Conservation (phyloP, 2,797 vertebrate species). For the Eremophila alpestris region DNA sequence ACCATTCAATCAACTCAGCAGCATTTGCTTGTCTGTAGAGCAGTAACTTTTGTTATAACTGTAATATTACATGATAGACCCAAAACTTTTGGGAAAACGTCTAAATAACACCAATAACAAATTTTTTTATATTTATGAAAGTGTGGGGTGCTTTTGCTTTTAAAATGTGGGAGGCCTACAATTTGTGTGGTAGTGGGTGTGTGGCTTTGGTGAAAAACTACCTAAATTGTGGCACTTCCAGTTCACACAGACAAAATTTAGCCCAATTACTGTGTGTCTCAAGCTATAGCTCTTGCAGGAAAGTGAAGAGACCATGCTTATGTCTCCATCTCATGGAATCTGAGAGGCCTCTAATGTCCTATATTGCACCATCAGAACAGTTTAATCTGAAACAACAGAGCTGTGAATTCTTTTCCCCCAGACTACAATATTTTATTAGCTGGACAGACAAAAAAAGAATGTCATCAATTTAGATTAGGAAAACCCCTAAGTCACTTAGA, state of each 20-base stretch:
- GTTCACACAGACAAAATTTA: background rate
- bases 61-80: background rate
- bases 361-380: background rate
- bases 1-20: background rate
- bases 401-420: background rate
- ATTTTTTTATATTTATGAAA: background rate
- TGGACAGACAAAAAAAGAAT: conserved; percentile 8
- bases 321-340: background rate
- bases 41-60: background rate
- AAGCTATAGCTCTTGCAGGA: background rate
- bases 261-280: background rate
- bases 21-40: background rate
- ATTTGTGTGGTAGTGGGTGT: background rate
- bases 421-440: background rate
- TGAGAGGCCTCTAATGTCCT: background rate
- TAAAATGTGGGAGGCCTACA: background rate
- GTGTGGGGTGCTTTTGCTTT: background rate
- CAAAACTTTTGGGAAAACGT: background rate
- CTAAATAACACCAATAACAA: background rate
- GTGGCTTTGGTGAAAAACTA: background rate
- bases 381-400: conserved; percentile 27
- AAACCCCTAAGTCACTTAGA: background rate
- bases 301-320: background rate
- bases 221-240: background rate
- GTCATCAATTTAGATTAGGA: conserved; percentile 20